Conservation (phyloP, 2,888 invertebrate species). For the Aradus depressus region DNA sequence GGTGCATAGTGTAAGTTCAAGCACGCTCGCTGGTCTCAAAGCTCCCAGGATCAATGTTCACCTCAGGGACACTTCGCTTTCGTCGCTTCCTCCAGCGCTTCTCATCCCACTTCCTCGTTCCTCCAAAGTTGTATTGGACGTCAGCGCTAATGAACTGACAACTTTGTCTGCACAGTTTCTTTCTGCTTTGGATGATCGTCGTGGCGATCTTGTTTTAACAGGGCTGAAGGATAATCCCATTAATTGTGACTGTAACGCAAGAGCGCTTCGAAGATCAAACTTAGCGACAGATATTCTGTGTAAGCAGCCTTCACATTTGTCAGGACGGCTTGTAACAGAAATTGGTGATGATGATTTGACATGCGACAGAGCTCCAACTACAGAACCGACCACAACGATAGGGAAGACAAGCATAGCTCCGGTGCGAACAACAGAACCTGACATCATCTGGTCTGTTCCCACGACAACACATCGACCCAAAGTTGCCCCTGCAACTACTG, state of each 20-base stretch:
- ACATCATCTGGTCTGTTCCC: constrained; percentile 83
- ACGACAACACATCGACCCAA: constrained; percentile 42
- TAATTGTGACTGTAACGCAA: constrained; percentile 71
- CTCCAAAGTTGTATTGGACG: constrained; percentile 63
- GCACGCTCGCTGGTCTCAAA: constrained; percentile 71
- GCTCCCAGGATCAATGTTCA: constrained; percentile 58
- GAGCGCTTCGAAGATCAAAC: constrained; percentile 56
- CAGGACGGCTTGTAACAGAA: constrained; percentile 50
- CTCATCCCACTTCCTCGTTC: constrained; percentile 81
- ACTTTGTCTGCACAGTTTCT: constrained; percentile 67
- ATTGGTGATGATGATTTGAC: constrained; percentile 71
- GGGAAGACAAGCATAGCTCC: constrained; percentile 42
- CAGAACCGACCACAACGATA: constrained; percentile 38
- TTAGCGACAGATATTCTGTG: constrained; percentile 43
- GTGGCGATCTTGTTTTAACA: constrained; percentile 58
- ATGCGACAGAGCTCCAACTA: constrained; percentile 54
- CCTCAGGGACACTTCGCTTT: constrained; percentile 68
- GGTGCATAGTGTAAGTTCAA: constrained; percentile 65
- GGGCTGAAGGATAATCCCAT: constrained; percentile 72
- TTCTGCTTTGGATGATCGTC: constrained; percentile 67
- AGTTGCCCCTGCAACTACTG: constrained; percentile 45
- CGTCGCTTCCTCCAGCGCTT: constrained; percentile 64
- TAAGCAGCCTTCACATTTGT: constrained; percentile 55
- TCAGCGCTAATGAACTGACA: constrained; percentile 63
- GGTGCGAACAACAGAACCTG: constrained; percentile 60